A percentile compares a stretch with the other conserved stretches of the same genome.
These are phyloP conservation scores for Troides aeacus DNA, from an alignment of 2,888 invertebrate genomes.

Conservation along the genomic window DNA sequence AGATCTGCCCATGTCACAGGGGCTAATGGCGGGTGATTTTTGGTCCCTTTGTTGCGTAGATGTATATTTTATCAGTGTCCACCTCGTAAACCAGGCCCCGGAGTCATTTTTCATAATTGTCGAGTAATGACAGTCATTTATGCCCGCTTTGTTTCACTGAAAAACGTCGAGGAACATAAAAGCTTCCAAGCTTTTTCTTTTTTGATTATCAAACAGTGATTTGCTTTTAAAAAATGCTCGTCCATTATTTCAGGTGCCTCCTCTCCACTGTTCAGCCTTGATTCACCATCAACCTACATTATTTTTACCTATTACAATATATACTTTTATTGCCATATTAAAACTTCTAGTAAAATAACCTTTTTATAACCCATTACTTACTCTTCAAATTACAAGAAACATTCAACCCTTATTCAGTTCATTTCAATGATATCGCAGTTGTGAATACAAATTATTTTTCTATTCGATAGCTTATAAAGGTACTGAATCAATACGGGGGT, in stretches of 20 bases:
- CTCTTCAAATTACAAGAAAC: no score
- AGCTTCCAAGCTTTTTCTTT: slow-evolving; percentile 20
- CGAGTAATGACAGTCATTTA: slow-evolving; percentile 56
- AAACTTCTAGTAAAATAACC: no score
- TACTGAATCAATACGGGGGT: slow-evolving; percentile 8
- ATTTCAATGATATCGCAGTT: background rate
- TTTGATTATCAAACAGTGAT: slow-evolving; percentile 38
- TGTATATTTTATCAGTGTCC: slow-evolving; percentile 32
- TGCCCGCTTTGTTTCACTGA: slow-evolving; percentile 43
- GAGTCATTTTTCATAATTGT: slow-evolving; percentile 66
- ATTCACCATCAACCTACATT: slow-evolving; percentile 14
- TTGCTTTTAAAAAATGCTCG: slow-evolving; percentile 38
- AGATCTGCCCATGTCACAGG: background rate
- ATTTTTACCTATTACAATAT: background rate
- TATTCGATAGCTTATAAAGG: background rate
- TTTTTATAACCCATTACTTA: no score
- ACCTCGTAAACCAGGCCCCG: slow-evolving; percentile 49
- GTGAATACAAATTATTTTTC: background rate
- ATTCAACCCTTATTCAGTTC: no score
- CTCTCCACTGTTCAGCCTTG: slow-evolving; percentile 25
- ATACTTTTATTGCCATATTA: background rate
- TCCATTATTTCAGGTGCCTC: slow-evolving; percentile 33
- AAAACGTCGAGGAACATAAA: slow-evolving; percentile 19
- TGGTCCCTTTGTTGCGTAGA: slow-evolving; percentile 18
- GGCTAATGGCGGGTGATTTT: slow-evolving; percentile 13